phyloP scores from a whole-genome alignment of 2,113 vertebrate species.

The Anguilla japonica region DNA sequence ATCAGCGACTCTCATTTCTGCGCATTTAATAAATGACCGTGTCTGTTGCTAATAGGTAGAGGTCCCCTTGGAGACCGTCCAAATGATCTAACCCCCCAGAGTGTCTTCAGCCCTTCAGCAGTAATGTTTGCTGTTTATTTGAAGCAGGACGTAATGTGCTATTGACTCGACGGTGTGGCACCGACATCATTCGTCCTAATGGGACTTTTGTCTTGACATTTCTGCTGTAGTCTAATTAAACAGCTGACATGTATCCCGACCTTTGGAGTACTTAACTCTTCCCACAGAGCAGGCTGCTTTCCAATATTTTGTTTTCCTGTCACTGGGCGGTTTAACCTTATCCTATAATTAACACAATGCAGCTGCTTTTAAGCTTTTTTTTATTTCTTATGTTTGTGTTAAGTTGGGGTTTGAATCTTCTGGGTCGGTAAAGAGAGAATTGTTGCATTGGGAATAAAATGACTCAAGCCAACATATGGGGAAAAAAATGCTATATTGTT shows the following conservation, averaged over 20 bases:
- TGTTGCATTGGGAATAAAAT: neutral
- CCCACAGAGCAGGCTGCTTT: neutral
- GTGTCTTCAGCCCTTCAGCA: neutral
- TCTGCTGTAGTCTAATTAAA: slow-evolving; percentile 17
- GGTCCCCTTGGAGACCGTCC: neutral
- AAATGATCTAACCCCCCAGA: neutral
- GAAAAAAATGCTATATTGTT: neutral
- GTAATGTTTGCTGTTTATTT: neutral
- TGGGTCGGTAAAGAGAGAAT: neutral
- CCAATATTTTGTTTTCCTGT: neutral
- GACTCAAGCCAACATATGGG: neutral
- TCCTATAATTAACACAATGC: neutral
- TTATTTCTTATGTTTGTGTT: neutral
- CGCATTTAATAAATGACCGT: neutral
- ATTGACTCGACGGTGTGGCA: neutral
- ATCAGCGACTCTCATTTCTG: neutral
- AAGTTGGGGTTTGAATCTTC: neutral
- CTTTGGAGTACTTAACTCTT: slow-evolving; percentile 2
- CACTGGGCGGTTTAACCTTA: neutral
- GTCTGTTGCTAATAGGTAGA: neutral
- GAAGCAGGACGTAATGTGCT: neutral
- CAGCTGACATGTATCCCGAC: slow-evolving; percentile 13
- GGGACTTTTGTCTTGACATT: slow-evolving; percentile 26
- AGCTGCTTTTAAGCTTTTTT: neutral
- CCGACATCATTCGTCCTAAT: neutral